A percentile compares a stretch with the other conserved stretches of the same genome.
Conservation (phyloP, 2,113 vertebrate genomes). For the Proterorhinus semilunaris region DNA sequence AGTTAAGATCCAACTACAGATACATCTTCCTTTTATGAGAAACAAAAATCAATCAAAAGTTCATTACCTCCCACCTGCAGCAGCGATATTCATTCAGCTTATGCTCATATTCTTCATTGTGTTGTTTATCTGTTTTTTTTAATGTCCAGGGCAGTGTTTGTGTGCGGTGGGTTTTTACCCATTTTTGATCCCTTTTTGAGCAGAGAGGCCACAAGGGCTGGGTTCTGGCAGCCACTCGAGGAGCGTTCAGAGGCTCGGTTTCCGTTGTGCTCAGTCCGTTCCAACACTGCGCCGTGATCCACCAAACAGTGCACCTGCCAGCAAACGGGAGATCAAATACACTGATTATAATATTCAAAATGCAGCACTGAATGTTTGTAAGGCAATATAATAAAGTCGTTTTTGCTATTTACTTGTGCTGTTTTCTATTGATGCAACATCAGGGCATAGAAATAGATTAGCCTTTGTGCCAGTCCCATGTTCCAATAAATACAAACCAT, state of each 20-base stretch:
- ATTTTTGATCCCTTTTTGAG: slow-evolving; percentile 93
- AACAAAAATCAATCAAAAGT: slow-evolving; percentile 12
- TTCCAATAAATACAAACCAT: too few species aligned
- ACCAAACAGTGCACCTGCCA: slow-evolving; percentile 91
- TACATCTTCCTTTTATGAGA: slow-evolving; percentile 21
- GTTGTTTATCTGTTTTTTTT: slow-evolving; percentile 2
- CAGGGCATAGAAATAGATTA: too few species aligned
- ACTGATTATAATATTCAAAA: background rate
- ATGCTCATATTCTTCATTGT: slow-evolving; percentile 12
- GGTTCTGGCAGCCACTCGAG: slow-evolving; percentile 88
- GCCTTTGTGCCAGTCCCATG: too few species aligned
- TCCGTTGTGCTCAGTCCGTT: slow-evolving; percentile 86
- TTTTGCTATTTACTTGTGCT: too few species aligned
- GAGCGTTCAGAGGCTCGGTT: slow-evolving; percentile 87
- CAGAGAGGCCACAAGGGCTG: slow-evolving; percentile 85
- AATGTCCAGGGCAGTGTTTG: slow-evolving; percentile 1
- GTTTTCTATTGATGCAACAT: too few species aligned
- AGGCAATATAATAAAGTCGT: too few species aligned
- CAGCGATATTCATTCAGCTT: slow-evolving; percentile 1
- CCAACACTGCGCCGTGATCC: slow-evolving; percentile 89
- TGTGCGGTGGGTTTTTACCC: slow-evolving; percentile 70
- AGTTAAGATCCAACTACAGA: slow-evolving; percentile 7
- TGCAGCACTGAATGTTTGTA: background rate
- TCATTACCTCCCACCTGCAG: background rate
- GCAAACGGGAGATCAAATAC: background rate